A percentile compares a stretch with the other conserved stretches of the same genome.
phyloP scores from a whole-genome alignment of 2,113 vertebrate genomes.

The Dermatemys mawii region DNA sequence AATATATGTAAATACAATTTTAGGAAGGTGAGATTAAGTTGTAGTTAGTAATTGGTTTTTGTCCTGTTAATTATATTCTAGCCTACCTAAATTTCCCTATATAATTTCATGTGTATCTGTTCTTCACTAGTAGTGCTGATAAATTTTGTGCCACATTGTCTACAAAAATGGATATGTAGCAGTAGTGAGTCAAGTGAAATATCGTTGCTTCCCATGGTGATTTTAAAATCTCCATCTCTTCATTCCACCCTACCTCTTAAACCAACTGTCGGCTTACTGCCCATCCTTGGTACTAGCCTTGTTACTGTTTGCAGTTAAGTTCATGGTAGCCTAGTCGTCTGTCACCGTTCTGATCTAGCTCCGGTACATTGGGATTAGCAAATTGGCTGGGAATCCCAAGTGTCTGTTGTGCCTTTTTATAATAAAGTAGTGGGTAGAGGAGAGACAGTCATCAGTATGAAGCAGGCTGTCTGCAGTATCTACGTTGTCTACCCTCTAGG shows the following conservation, averaged over 20 bases:
- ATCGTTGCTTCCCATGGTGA: neutral
- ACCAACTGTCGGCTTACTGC: too few relatives aligned
- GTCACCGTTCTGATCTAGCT: neutral
- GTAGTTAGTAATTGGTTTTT: neutral
- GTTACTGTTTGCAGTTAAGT: neutral
- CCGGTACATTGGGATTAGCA: neutral
- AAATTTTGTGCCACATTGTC: neutral
- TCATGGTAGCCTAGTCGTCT: neutral
- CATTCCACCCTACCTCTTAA: neutral
- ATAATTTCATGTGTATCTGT: neutral
- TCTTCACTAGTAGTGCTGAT: rapidly evolving
- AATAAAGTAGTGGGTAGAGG: neutral
- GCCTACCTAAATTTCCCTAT: neutral
- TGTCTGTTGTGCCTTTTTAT: neutral
- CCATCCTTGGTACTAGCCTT: neutral
- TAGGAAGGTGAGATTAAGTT: neutral
- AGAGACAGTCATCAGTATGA: neutral
- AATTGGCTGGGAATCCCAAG: neutral
- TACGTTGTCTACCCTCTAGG: neutral
- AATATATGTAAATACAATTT: neutral
- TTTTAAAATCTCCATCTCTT: neutral
- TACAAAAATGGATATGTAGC: neutral
- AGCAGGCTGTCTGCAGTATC: neutral
- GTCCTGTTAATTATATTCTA: neutral
- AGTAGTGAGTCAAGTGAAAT: neutral